Base-by-base conservation (phyloP, 2,797 vertebrate species). In the Pteropus rufus region DNA sequence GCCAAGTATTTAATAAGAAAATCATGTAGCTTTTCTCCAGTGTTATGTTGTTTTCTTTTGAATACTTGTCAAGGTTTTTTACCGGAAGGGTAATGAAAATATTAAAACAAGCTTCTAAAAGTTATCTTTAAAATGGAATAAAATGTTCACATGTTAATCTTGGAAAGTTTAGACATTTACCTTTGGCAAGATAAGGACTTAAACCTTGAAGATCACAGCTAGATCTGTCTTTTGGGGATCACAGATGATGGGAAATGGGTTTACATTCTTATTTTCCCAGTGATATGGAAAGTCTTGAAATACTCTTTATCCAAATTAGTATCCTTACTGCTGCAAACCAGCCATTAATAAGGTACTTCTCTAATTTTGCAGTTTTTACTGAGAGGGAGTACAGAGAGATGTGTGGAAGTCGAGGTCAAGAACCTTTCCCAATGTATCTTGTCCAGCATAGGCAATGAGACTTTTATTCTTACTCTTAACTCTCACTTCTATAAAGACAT, bases 1-100 rank as follows among this genome's bases (percentile, higher is more conserved):
- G 95, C 97, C 97, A 97, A 93, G 80, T 96, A 96, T 88, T 97
- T 97, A 97, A 96, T 96, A 95, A 95, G 94, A 94, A 97, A 96
- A 93, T 93, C 92, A 94, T 97, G 96, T 92, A 65, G 29, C 83
- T 97, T 94, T 93, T 80, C 46, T 75, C 82, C 64, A 93, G 1
- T 94, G 80, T 94, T 89, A 62, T 52, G n/a, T 96, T 96, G 64
- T 89, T 96, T 94, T 93, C 65, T 96, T 96, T 96, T 97, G 86
- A 96, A 96, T 92, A 92, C 64, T 76, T 86, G 82, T 91, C 77
- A 87, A 97, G 36, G 19, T 52, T 67, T 89, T 97, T 94, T 93
- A 82, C 89, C 96, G 83, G 60, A 96, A 97, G 83, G 73, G 15
- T 97, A 97, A 95, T 97, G 84, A 96, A 96, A 94, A 89, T 90